Conservation (phyloP, 1,140 invertebrate genomes). For the Gonioctena quinquepunctata region DNA sequence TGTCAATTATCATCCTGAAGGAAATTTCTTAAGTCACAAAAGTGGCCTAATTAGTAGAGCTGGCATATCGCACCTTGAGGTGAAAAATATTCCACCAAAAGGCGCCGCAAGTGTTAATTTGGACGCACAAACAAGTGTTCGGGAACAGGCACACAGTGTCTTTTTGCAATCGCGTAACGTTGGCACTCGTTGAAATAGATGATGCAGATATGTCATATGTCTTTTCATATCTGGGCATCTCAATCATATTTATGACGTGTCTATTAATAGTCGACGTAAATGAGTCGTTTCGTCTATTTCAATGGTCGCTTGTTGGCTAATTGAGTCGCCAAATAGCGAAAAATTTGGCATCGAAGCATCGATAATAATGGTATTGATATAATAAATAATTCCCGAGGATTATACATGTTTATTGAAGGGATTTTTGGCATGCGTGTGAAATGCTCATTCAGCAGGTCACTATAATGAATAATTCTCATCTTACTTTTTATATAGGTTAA, state of each 20-base stretch:
- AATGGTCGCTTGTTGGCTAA: not conserved
- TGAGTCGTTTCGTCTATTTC: not conserved
- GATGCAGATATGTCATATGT: not conserved
- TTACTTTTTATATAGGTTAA: no score
- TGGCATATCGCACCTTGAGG: not conserved
- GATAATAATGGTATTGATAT: no score
- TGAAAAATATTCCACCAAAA: not conserved
- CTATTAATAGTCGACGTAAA: not conserved
- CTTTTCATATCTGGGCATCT: not conserved
- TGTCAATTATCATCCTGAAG: no score
- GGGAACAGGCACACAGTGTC: constrained; percentile 4
- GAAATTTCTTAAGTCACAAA: no score
- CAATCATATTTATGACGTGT: not conserved
- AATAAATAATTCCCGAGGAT: no score
- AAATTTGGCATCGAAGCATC: not conserved
- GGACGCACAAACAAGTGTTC: not conserved
- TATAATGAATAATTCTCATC: no score
- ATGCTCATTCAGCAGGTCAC: no score
- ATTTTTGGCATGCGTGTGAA: no score
- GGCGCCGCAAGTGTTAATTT: not conserved
- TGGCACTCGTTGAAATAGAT: constrained; percentile 10
- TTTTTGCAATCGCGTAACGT: constrained; percentile 12
- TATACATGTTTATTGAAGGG: no score
- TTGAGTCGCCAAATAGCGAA: not conserved
- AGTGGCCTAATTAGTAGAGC: not conserved